Evolutionary conservation across 2,888 invertebrate genomes (phyloP), one percentile per base, ranked within the genome.

Genomic region (Dicroscelio sp.): DNA sequence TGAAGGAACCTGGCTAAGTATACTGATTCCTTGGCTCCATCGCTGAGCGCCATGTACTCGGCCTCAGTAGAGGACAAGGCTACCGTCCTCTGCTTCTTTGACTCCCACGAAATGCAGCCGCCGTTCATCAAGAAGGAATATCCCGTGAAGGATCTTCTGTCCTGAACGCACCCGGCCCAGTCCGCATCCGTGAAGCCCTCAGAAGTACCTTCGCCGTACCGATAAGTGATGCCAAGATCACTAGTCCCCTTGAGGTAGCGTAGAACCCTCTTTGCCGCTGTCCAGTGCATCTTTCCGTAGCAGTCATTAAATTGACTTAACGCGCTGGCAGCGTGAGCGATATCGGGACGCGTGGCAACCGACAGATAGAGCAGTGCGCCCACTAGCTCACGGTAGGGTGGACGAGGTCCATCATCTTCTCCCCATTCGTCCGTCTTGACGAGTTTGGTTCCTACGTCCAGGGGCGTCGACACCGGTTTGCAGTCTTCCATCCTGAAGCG

Each of bases 291-390:
- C 14, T 90, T 90, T 38, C 86, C 87, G 17, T 86, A 90, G 8
- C 87, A 73, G 25, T 63, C 31, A 20, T 63, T 63, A 31, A 31
- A 63, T 25, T 63, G 63, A 20, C 63, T 63, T 14, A 63, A 31
- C 5, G 31, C 10, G 20, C 63, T 63, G 10, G 31, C 63, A 12
- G 63, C 63, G 31, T 63, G 63, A 6, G 52, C 52, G 52, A 52
- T 52, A 20, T 52, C 52, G 10, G 52, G 52, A 17, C 52, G 52
- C 10, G 92, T 91, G 20, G 85, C 89, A 6, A 90, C 86, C 17
- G 87, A 78, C 1, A 92, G 63, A 27, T 91, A 92, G 73, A 91
- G 76, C 6, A 92, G 60, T 0, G 69, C 33, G 6, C 88, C 92
- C 17, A 92, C 65, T 30, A 92, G 65, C 35, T 88, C 80, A 27